Conservation (phyloP, 2,113 vertebrate genomes). For the Aphyosemion australe region DNA sequence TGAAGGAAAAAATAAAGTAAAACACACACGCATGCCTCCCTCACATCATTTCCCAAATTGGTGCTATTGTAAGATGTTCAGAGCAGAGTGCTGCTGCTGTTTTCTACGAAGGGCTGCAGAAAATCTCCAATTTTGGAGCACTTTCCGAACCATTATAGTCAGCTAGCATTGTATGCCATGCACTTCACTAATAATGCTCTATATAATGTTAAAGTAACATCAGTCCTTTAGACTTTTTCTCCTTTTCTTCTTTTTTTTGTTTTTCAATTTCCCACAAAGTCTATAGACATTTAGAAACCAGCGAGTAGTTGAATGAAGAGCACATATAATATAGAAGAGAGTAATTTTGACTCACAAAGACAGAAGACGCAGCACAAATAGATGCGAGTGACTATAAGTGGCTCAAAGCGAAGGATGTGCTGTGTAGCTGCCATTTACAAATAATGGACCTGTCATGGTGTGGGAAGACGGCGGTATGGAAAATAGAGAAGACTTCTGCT, state of each 20-base stretch:
- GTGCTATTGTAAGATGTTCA: slow-evolving; percentile 25
- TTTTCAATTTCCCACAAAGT: slow-evolving; percentile 12
- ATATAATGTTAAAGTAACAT: slow-evolving; percentile 2
- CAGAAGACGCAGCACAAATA: slow-evolving; percentile 39
- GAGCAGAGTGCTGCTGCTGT: slow-evolving; percentile 33
- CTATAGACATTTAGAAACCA: slow-evolving; percentile 39
- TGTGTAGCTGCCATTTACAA: slow-evolving; percentile 68
- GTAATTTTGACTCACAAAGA: slow-evolving; percentile 32
- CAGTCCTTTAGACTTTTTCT: slow-evolving; percentile 1
- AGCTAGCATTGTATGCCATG: slow-evolving; percentile 23
- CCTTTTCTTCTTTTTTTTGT: slow-evolving; percentile 25
- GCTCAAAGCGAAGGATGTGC: slow-evolving; percentile 44
- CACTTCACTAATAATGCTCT: slow-evolving; percentile 22
- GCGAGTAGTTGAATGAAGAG: slow-evolving; percentile 26
- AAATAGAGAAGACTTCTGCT: slow-evolving; percentile 38
- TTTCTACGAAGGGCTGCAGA: slow-evolving; percentile 24
- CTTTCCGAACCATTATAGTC: slow-evolving; percentile 33
- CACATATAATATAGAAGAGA: slow-evolving; percentile 16
- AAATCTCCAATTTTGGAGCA: slow-evolving; percentile 36
- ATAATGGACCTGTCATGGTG: slow-evolving; percentile 72
- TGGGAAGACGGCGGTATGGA: slow-evolving; percentile 37
- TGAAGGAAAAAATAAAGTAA: neutral
- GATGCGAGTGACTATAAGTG: slow-evolving; percentile 55
- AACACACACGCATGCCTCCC: neutral
- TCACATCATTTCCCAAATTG: slow-evolving; percentile 28